Evolutionary conservation across 2,888 invertebrate genomes (phyloP), one percentile per base, ranked within the genome.

Genomic region (Rapana venosa): DNA sequence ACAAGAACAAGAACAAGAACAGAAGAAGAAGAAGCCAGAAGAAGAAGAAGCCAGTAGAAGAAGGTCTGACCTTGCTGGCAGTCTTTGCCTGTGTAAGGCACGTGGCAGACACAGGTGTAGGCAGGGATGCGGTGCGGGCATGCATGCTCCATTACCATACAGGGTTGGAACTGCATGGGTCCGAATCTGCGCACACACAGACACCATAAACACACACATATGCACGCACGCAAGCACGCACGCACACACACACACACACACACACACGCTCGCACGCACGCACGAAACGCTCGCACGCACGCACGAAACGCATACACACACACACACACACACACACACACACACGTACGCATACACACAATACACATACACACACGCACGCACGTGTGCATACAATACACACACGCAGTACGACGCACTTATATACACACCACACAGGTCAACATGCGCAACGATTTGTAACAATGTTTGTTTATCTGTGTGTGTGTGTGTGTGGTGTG

Each of bases 261-360:
- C 26, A 66, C 66, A 22, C 66, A 66, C 26, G 13, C 66, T 6
- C 66, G 17, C 66, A 66, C 66, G 17, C 66, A 22, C 66, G 17
- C 26, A 26, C 66, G 20, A 4, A 11, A 66, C 66, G 66, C 66
- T 6, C 66, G 66, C 66, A 66, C 26, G 26, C 2, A 66, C 66
- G 13, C 26, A 26, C 66, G 1, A 22, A 4, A 13, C 66, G 13
- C 66, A 66, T 13, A 66, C 66, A 66, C 66, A 66, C 66, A 66
- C 66, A 66, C 66, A 66, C 66, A n/a, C n/a, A 66, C 66, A 66
- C 66, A 66, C 66, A 66, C 66, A 66, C 66, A 66, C 66, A 66
- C 66, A 66, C 66, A 66, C 66, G n/a, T n/a, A n/a, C n/a, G n/a
- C n/a, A n/a, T n/a, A n/a, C n/a, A n/a, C n/a, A n/a, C n/a, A n/a